Evolutionary conservation across 1,140 invertebrate species (phyloP).

Genomic region (Paramacrobiotus metropolitanus): DNA sequence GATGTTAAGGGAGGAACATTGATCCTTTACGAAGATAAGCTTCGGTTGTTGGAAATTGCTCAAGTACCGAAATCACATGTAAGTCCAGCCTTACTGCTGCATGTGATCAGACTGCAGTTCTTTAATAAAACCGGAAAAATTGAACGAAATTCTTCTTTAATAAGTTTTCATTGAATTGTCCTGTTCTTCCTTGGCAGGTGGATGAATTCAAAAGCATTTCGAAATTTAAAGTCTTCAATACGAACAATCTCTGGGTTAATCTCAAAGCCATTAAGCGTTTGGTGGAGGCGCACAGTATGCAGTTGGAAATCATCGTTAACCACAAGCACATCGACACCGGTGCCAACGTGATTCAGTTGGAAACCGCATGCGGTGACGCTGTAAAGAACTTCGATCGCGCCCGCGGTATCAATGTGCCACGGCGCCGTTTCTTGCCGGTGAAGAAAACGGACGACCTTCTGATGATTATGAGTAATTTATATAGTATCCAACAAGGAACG

Average conservation of each 20-base stretch:
- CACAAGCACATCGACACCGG: constrained; percentile 68
- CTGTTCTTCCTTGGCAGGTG: constrained; percentile 23
- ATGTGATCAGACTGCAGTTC: constrained; percentile 5
- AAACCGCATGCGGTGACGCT: constrained; percentile 92
- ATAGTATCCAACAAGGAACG: constrained; percentile 66
- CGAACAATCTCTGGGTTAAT: constrained; percentile 94
- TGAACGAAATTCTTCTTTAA: too few relatives aligned
- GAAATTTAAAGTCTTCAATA: constrained; percentile 67
- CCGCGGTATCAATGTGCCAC: constrained; percentile 74
- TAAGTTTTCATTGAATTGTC: neutral
- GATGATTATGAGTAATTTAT: constrained; percentile 93
- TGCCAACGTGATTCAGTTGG: constrained; percentile 79
- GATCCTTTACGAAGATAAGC: constrained; percentile 82
- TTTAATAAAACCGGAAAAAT: too few relatives aligned
- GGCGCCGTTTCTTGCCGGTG: constrained; percentile 87
- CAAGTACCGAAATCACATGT: constrained; percentile 90
- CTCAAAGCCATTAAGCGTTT: constrained; percentile 64
- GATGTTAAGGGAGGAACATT: constrained; percentile 98
- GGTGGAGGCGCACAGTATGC: constrained; percentile 47
- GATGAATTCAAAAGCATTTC: constrained; percentile 64
- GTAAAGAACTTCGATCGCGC: constrained; percentile 90
- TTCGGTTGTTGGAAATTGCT: constrained; percentile 85
- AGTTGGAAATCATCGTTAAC: constrained; percentile 96
- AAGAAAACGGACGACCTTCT: constrained; percentile 95
- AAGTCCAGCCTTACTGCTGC: too few relatives aligned